phyloP scores from a whole-genome alignment of 2,797 vertebrate species.

The Clarias pachynema region DNA sequence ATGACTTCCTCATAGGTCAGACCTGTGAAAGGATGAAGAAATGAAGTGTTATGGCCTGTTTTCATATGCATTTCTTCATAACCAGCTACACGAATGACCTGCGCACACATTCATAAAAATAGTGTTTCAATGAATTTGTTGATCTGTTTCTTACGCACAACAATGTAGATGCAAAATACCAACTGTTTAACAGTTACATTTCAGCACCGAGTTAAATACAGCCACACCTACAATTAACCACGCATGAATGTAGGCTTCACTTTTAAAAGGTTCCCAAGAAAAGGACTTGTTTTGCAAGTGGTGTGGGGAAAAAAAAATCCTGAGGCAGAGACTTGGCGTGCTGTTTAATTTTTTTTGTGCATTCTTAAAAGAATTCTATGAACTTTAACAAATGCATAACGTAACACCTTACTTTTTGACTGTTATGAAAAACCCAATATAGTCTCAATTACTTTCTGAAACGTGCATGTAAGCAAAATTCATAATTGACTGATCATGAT shows the following conservation, averaged over 20 bases:
- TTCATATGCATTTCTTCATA: background rate
- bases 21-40: slow-evolving; percentile 69
- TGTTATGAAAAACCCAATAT: background rate
- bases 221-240: background rate
- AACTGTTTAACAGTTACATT: background rate
- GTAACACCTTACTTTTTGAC: background rate
- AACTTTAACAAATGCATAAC: background rate
- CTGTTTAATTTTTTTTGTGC: background rate
- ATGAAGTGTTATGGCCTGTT: slow-evolving; percentile 3
- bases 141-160: background rate
- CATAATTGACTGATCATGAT: background rate
- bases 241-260: background rate
- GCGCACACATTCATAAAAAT: background rate
- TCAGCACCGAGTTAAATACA: background rate
- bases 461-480: background rate
- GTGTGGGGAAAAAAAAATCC: background rate
- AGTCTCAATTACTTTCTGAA: background rate
- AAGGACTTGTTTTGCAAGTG: background rate
- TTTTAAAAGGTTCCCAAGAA: background rate
- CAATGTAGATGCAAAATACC: background rate
- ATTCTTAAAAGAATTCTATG: background rate
- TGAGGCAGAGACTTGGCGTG: background rate
- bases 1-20: slow-evolving; percentile 91
- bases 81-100: background rate
- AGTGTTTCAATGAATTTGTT: background rate